Evolutionary conservation across 2,797 vertebrate genomes (phyloP).

Genomic region (Sebastes diaconus): DNA sequence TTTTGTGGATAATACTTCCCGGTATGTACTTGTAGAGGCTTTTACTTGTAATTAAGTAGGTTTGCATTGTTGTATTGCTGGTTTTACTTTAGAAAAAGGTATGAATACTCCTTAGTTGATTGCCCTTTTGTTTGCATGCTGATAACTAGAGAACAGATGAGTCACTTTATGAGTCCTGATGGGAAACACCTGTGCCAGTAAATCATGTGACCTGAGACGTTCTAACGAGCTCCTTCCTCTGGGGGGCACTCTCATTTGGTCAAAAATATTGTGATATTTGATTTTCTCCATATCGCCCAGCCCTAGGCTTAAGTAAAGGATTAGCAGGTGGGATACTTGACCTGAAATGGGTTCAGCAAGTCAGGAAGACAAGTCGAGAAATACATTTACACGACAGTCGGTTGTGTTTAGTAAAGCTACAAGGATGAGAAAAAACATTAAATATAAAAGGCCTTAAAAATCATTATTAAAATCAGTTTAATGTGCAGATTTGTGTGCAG

Average conservation of each 20-base stretch:
- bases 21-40: neutral
- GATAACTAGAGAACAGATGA: neutral
- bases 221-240: neutral
- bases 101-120: no score
- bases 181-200: neutral
- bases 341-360: no score
- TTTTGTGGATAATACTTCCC: neutral
- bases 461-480: neutral
- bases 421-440: neutral
- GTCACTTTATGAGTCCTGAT: neutral
- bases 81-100: neutral
- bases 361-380: no score
- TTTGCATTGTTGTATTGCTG: neutral
- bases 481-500: neutral
- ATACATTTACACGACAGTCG: neutral
- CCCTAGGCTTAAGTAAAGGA: neutral
- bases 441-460: neutral
- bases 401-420: neutral
- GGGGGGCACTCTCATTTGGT: slow-evolving; percentile 4
- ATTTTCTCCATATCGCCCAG: no score
- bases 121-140: no score
- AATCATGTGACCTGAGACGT: neutral
- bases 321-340: neutral
- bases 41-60: neutral
- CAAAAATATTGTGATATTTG: no score